Conservation (phyloP, 2,113 vertebrate species). For the Ranitomeya imitator region DNA sequence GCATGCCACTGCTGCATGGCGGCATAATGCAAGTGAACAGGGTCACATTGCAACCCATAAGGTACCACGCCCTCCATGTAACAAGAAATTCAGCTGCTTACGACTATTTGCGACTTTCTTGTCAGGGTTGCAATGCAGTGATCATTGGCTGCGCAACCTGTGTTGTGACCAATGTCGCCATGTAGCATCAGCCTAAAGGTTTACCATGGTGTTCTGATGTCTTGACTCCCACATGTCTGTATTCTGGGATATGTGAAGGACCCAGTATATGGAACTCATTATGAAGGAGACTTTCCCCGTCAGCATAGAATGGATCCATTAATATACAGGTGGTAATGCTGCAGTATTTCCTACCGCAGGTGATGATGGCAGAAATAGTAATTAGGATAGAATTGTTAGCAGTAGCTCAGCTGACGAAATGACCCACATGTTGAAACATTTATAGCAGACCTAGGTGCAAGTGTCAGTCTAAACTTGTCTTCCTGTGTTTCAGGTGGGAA, state of each 20-base stretch:
- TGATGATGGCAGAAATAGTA: conserved; percentile 26
- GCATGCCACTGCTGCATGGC: too few relatives aligned
- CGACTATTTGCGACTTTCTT: too few relatives aligned
- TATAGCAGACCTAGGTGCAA: background rate
- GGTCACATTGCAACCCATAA: too few relatives aligned
- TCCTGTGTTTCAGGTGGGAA: background rate
- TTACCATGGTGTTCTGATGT: background rate
- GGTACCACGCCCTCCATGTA: too few relatives aligned
- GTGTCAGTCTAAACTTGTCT: background rate
- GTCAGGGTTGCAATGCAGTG: too few relatives aligned
- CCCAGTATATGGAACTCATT: background rate
- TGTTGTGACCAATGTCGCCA: too few relatives aligned
- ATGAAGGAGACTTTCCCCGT: background rate
- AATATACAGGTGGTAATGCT: background rate
- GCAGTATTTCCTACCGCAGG: conserved; percentile 8
- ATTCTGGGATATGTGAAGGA: background rate
- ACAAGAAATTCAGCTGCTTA: too few relatives aligned
- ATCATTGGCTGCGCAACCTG: too few relatives aligned
- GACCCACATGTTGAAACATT: background rate
- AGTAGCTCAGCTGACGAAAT: background rate
- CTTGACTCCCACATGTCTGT: background rate
- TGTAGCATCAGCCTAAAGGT: too few relatives aligned
- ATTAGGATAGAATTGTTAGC: background rate
- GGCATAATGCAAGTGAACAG: too few relatives aligned
- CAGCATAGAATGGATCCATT: background rate